Percentiles rank a stretch among this genome's conserved stretches.
Conservation (phyloP, 2,797 vertebrate species). For the Xiphophorus birchmanni region DNA sequence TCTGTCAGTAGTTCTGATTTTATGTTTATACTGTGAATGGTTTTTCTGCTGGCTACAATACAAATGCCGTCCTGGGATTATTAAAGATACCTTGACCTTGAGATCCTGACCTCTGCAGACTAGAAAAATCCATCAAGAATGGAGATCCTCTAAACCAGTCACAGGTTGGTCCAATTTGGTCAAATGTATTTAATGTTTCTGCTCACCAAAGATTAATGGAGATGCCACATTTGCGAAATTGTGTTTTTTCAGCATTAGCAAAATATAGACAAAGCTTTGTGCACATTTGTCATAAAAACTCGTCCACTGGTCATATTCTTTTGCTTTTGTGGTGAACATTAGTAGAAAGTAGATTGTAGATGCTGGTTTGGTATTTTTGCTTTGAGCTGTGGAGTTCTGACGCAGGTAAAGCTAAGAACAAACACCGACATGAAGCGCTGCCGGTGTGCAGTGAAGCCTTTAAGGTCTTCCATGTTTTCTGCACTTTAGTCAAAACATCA, state of each 20-base stretch:
- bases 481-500: slow-evolving; percentile 9
- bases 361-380: background rate
- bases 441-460: background rate
- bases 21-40: too few relatives aligned
- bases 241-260: too few relatives aligned
- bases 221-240: too few relatives aligned
- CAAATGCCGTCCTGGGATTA: too few relatives aligned
- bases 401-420: background rate
- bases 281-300: too few relatives aligned
- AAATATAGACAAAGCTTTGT: too few relatives aligned
- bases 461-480: slow-evolving; percentile 15
- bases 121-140: background rate
- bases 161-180: background rate
- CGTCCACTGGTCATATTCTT: background rate
- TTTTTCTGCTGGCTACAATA: too few relatives aligned
- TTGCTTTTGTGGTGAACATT: background rate
- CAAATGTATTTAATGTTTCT: background rate
- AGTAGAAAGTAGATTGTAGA: background rate
- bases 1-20: too few relatives aligned
- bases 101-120: background rate
- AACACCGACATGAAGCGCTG: background rate
- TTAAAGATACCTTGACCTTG: background rate
- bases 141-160: background rate
- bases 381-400: background rate
- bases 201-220: too few relatives aligned